Evolutionary conservation across 37 sponge, comb jelly and placozoan genomes (phyloP).

Genomic region (Beroe forskalii): DNA sequence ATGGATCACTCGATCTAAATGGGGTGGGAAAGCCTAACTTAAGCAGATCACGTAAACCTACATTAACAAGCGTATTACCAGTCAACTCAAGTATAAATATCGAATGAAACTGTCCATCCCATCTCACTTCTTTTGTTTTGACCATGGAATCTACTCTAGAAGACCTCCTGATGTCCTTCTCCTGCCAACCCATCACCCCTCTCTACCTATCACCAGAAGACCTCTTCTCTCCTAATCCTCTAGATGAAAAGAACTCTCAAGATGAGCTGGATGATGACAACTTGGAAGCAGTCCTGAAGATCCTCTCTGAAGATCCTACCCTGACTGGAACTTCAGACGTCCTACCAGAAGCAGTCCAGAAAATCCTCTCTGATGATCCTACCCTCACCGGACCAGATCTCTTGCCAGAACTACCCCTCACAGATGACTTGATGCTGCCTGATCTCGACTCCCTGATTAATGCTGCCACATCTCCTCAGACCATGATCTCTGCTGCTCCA

Average conservation of each 20-base stretch:
- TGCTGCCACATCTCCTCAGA: not conserved
- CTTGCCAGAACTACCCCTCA: not conserved
- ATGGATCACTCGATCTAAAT: too few relatives aligned
- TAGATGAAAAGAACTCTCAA: too few relatives aligned
- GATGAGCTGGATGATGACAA: too few relatives aligned
- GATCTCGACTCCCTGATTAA: too few relatives aligned
- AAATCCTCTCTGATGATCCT: not conserved
- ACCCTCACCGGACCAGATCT: not conserved
- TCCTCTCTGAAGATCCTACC: not conserved
- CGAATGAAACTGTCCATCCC: not conserved
- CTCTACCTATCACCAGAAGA: too few relatives aligned
- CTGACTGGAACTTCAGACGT: not conserved
- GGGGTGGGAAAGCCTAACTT: too few relatives aligned
- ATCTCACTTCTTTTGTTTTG: not conserved
- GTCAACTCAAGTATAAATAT: not conserved
- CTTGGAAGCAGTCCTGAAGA: not conserved
- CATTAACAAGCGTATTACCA: too few relatives aligned
- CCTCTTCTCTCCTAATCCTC: too few relatives aligned
- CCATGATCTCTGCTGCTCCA: not conserved
- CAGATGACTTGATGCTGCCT: too few relatives aligned
- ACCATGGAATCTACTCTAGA: not conserved
- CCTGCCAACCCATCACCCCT: not conserved
- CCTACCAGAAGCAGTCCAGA: not conserved
- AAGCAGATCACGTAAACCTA: too few relatives aligned
- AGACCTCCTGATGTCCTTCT: not conserved